Base-by-base conservation (phyloP, 2,797 vertebrate species). In the Tamandua tetradactyla region DNA sequence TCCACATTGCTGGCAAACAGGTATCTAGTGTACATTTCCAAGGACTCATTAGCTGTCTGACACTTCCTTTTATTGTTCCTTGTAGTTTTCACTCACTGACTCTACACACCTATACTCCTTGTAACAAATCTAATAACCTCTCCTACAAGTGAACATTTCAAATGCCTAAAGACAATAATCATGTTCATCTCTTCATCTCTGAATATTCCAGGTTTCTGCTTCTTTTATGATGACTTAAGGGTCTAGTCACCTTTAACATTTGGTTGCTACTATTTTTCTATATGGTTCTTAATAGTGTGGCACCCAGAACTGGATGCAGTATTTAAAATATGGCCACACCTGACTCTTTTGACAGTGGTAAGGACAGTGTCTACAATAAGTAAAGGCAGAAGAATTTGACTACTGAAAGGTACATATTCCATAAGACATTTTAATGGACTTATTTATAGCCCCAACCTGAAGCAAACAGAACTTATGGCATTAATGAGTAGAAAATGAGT, bases 101-200 rank as follows among this genome's bases (percentile, higher is more conserved):
- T 55, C 49, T 81, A 55, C 0, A 75, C n/a, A 72, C 92, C 30
- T 69, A 61, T 35, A 75, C 32, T 57, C 20, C 17, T 13, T 59
- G 18, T 42, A 57, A 79, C 18, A 42, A 87, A 69, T 55, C 27
- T 75, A 79, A 7, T 35, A 87, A 69, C 61, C 32, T 75, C 22
- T 55, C 27, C 57, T 8, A 83, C 5, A 88, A 83, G 23, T 66
- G 32, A 93, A 0, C 61, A 82, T 57, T 87, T 82, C 64, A 95
- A 94, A 75, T 49, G 17, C 69, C 37, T 93, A 40, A 78, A 87
- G 87, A 95, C 18, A 95, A 84, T 52, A 30, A 37, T 71, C 49
- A 85, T 32, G 37, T 62, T 80, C 62, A 22, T 52, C 27, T 74
- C 35, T 88, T 84, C 94, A 37, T 92, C 66, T 47, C 37, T 68